Percentiles rank a stretch among this genome's conserved stretches.
These are phyloP conservation scores for Pocillopora verrucosa DNA, from an alignment of 64 coral and sea anemone species.

Conservation along the genomic window DNA sequence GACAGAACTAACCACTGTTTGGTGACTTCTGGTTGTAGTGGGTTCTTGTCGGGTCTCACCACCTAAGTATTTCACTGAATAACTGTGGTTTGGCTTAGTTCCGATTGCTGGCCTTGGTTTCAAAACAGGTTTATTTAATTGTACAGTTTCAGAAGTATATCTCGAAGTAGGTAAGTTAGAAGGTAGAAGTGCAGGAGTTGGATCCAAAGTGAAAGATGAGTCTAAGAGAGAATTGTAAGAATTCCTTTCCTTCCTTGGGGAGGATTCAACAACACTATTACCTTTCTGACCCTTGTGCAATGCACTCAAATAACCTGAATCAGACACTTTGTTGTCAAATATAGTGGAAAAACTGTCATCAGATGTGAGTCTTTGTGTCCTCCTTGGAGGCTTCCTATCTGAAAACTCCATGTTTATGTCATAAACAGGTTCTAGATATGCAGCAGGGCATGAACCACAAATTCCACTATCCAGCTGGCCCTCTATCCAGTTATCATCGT, in stretches of 20 bases:
- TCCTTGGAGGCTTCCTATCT: not conserved
- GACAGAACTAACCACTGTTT: not conserved
- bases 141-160: not conserved
- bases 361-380: not conserved
- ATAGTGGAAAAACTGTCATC: not conserved
- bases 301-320: not conserved
- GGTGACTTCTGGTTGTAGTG: not conserved
- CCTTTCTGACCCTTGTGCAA: not conserved
- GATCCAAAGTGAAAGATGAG: conserved; percentile 70
- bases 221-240: conserved; percentile 33
- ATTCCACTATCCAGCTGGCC: conserved; percentile 57
- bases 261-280: not conserved
- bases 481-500: conserved; percentile 87
- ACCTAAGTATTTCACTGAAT: conserved; percentile 26
- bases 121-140: not conserved
- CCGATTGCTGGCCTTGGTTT: not conserved
- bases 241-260: not conserved
- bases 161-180: not conserved
- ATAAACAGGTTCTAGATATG: conserved; percentile 72
- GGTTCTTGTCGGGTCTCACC: not conserved
- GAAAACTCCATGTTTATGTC: not conserved
- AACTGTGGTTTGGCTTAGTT: not conserved
- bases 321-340: not conserved
- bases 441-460: conserved; percentile 79
- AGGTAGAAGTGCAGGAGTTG: conserved; percentile 30